Conservation (phyloP, 1,140 invertebrate genomes). For the Sminthurides bifidus region DNA sequence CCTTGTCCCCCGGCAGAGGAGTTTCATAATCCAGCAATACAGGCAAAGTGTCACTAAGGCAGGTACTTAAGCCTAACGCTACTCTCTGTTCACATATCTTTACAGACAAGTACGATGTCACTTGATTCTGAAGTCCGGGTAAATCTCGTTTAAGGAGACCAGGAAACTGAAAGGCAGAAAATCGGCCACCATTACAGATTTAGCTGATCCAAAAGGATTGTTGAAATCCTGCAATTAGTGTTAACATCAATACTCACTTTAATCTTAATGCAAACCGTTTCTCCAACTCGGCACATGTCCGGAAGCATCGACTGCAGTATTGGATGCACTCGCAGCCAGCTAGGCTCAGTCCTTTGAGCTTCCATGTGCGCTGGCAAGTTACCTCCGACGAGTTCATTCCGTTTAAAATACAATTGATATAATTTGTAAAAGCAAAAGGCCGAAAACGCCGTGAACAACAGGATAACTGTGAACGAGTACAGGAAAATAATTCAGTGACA, state of each 20-base stretch:
- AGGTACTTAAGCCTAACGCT: not conserved
- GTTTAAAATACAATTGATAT: too few relatives aligned
- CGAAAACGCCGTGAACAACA: too few relatives aligned
- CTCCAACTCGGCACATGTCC: not conserved
- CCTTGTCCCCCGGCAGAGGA: not conserved
- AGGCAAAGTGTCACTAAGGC: not conserved
- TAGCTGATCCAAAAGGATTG: not conserved
- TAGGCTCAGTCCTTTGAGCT: too few relatives aligned
- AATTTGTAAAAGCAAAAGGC: too few relatives aligned
- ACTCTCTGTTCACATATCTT: not conserved
- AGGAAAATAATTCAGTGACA: too few relatives aligned
- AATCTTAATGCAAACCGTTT: not conserved
- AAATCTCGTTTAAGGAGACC: too few relatives aligned
- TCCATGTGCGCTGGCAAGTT: too few relatives aligned
- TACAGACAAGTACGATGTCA: not conserved
- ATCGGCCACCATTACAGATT: not conserved
- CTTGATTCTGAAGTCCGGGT: not conserved
- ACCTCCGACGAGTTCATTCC: too few relatives aligned
- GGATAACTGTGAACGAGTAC: too few relatives aligned
- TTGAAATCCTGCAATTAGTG: not conserved
- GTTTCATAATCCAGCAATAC: not conserved
- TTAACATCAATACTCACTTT: not conserved
- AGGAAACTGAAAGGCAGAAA: not conserved
- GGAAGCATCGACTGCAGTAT: not conserved
- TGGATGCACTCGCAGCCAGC: not conserved